Percentiles rank a stretch among this genome's conserved stretches.
phyloP scores from a whole-genome alignment of 2,888 invertebrate genomes.

The Hyalella azteca region DNA sequence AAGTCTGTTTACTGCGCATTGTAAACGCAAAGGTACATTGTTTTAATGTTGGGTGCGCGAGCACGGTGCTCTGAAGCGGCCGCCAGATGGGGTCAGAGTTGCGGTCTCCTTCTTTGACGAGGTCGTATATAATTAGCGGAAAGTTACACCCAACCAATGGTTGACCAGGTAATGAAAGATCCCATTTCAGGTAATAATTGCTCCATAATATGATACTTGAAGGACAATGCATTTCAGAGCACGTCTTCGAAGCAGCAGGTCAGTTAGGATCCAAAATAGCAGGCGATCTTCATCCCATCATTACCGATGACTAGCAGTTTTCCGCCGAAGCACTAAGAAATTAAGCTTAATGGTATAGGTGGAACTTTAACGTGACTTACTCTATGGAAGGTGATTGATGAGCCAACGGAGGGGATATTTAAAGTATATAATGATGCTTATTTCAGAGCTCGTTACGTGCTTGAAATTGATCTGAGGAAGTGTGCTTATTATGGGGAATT shows the following conservation, averaged over 20 bases:
- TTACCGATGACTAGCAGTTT: slow-evolving; percentile 30
- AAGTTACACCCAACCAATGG: slow-evolving; percentile 1
- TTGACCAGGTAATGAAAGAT: slow-evolving; percentile 34
- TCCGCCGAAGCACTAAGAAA: slow-evolving; percentile 1
- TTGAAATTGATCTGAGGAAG: no score
- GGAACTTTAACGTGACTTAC: slow-evolving; percentile 31
- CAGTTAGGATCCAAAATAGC: slow-evolving; percentile 21
- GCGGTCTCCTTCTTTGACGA: neutral
- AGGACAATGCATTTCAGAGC: slow-evolving; percentile 32
- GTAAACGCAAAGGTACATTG: no score
- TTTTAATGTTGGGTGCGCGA: no score
- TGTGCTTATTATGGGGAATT: no score
- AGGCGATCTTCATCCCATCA: neutral
- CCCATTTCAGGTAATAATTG: slow-evolving; percentile 34
- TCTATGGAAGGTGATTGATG: slow-evolving; percentile 17
- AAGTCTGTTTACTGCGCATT: no score
- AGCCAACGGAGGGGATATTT: neutral
- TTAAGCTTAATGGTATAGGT: slow-evolving; percentile 25
- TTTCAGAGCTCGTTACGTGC: neutral
- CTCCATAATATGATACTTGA: slow-evolving; percentile 36
- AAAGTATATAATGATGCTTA: neutral
- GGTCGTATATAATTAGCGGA: slow-evolving; percentile 30
- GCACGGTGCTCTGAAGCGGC: no score
- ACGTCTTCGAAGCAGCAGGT: slow-evolving; percentile 6
- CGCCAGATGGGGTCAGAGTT: neutral